These are phyloP conservation scores for Kuschelorhynchus macadamiae DNA, from an alignment of 2,888 invertebrate species.

Conservation along the genomic window DNA sequence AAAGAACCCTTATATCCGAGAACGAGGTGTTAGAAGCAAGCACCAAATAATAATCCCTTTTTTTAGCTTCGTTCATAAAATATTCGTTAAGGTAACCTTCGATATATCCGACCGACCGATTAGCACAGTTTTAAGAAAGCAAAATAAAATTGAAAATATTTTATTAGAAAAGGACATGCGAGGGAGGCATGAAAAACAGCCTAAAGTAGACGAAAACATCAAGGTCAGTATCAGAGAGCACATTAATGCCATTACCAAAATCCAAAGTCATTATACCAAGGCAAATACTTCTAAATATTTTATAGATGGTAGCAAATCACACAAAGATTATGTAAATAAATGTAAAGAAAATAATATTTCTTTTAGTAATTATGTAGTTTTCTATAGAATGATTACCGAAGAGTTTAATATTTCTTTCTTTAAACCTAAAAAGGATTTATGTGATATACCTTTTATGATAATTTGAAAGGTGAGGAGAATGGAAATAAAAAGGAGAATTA, in stretches of 20 bases:
- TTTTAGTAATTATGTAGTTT: constrained; percentile 45
- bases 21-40: background rate
- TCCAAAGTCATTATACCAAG: constrained; percentile 21
- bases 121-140: background rate
- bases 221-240: background rate
- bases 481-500: constrained; percentile 1
- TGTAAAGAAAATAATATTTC: constrained; percentile 34
- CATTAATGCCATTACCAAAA: constrained; percentile 4
- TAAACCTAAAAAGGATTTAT: constrained; percentile 27
- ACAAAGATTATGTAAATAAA: constrained; percentile 44
- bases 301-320: constrained; percentile 47
- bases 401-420: constrained; percentile 50
- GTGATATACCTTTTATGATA: constrained; percentile 20
- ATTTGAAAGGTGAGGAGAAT: constrained; percentile 14
- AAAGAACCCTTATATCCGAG: background rate
- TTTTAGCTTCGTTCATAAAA: background rate
- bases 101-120: constrained; percentile 8
- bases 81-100: constrained; percentile 7
- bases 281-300: constrained; percentile 17
- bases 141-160: constrained; percentile 18
- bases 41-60: background rate
- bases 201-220: background rate
- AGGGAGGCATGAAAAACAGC: constrained; percentile 19
- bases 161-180: constrained; percentile 17
- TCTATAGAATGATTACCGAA: constrained; percentile 41